Evolutionary conservation across 2,113 vertebrate species (phyloP), one percentile per base, ranked within the genome.

Genomic region (Steatornis caripensis): DNA sequence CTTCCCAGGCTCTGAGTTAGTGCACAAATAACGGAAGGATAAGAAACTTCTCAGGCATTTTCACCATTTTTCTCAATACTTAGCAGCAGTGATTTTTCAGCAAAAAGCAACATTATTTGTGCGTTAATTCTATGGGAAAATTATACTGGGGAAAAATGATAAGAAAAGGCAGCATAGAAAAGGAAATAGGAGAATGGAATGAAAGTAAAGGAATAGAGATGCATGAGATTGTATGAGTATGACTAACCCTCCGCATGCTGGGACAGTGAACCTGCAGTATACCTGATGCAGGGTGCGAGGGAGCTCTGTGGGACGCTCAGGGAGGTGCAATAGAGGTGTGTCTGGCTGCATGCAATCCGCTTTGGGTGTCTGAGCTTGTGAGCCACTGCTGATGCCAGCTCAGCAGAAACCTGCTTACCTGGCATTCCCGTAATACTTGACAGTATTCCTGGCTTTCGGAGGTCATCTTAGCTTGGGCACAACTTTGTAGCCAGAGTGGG

Each of bases 131-230:
- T n/a, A 7, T 43, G 29, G 29, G 27, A 70, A 85, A 87, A 51
- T 58, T 12, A 24, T 34, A 65, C 18, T 34, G 46, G 32, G 66
- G 2, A 46, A 84, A 92, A 55, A 55, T 2, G 2, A 2, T 53
- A 43, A 65, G 46, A 55, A 84, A 48, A 60, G 89, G 23, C 36
- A 87, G 30, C 12, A 13, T 53, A 68, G 66, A 45, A 66, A 60
- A 94, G 37, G 45, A 75, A 77, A 43, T 15, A 69, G 46, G 70
- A 80, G 91, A 95, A 87, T 95, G 77, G 74, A 91, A 82, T 93
- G 74, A 75, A 95, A 93, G 55, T 74, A 78, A 80, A 87, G 48
- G 37, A 79, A 14, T 4, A 43, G 69, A 77, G 32, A 15, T 75
- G 80, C 45, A 37, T 61, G 69, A 54, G 51, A 37, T 5, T 15